Evolutionary conservation across 2,113 vertebrate species (phyloP).

Genomic region (Nematolebias whitei): DNA sequence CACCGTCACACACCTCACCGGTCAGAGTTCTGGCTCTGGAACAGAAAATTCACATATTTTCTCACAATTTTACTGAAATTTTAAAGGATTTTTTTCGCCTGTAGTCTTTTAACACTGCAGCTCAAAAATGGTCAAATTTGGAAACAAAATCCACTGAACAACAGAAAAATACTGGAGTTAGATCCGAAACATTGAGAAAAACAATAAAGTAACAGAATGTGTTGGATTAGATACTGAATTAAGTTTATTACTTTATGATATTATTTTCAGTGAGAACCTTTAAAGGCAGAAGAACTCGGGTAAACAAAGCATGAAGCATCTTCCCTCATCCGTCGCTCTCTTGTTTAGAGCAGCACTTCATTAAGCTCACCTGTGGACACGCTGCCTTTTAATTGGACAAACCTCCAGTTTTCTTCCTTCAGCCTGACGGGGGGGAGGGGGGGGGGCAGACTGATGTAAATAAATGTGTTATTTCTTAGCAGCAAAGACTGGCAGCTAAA

Average conservation of each 20-base stretch:
- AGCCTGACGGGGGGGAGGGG: slow-evolving; percentile 36
- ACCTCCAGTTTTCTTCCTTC: slow-evolving; percentile 52
- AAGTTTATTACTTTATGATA: too few relatives aligned
- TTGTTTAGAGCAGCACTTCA: slow-evolving; percentile 33
- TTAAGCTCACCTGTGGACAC: slow-evolving; percentile 35
- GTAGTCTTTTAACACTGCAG: too few relatives aligned
- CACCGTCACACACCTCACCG: too few relatives aligned
- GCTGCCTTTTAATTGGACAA: slow-evolving; percentile 56
- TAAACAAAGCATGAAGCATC: neutral
- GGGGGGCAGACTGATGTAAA: slow-evolving; percentile 39
- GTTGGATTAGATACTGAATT: too few relatives aligned
- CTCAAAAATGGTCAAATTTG: neutral
- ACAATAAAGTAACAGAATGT: neutral
- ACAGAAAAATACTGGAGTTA: too few relatives aligned
- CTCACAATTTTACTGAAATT: too few relatives aligned
- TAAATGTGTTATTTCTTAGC: slow-evolving; percentile 52
- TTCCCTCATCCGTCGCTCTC: slow-evolving; percentile 12
- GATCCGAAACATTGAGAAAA: too few relatives aligned
- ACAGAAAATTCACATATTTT: too few relatives aligned
- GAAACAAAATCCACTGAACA: neutral
- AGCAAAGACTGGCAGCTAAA: slow-evolving; percentile 37
- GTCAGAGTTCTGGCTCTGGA: too few relatives aligned
- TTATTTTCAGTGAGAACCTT: too few relatives aligned
- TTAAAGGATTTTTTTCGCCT: too few relatives aligned
- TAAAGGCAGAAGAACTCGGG: neutral